These are phyloP conservation scores for Aphodius sticticus DNA, from an alignment of 2,888 invertebrate species.

Conservation along the genomic window DNA sequence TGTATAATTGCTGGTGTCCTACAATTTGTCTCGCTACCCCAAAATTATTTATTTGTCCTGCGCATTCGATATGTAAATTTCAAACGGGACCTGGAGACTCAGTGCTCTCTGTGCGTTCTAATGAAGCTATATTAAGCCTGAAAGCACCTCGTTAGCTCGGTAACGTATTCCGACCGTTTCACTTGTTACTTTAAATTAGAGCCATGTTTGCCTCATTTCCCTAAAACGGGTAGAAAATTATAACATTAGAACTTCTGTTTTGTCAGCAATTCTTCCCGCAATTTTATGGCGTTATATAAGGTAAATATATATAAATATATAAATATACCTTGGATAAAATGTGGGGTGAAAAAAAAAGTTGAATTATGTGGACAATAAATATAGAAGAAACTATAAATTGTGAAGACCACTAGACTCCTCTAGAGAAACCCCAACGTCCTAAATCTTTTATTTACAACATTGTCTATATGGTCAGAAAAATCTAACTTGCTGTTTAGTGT, in stretches of 20 bases:
- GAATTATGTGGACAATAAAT: too few relatives aligned
- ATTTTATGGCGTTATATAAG: not conserved
- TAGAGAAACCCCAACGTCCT: too few relatives aligned
- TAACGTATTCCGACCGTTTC: not conserved
- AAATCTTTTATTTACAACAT: too few relatives aligned
- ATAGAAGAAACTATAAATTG: too few relatives aligned
- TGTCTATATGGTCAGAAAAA: too few relatives aligned
- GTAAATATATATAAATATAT: too few relatives aligned
- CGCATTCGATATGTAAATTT: not conserved
- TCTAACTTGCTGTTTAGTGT: too few relatives aligned
- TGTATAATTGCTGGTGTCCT: not conserved
- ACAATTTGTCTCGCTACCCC: not conserved
- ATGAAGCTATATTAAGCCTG: not conserved
- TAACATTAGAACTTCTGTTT: not conserved
- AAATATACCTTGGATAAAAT: too few relatives aligned
- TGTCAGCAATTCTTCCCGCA: not conserved
- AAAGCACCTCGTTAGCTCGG: not conserved
- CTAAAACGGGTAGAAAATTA: not conserved
- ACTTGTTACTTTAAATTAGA: not conserved
- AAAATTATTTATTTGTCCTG: slow-evolving; percentile 4
- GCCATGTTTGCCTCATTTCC: not conserved
- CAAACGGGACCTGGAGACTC: not conserved
- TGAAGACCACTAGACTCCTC: too few relatives aligned
- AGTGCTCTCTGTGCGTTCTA: not conserved
- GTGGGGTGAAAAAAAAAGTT: too few relatives aligned